A percentile compares a stretch with the other conserved stretches of the same genome.
phyloP scores from a whole-genome alignment of 2,797 vertebrate genomes.

The Schizopygopsis malacanthus region DNA sequence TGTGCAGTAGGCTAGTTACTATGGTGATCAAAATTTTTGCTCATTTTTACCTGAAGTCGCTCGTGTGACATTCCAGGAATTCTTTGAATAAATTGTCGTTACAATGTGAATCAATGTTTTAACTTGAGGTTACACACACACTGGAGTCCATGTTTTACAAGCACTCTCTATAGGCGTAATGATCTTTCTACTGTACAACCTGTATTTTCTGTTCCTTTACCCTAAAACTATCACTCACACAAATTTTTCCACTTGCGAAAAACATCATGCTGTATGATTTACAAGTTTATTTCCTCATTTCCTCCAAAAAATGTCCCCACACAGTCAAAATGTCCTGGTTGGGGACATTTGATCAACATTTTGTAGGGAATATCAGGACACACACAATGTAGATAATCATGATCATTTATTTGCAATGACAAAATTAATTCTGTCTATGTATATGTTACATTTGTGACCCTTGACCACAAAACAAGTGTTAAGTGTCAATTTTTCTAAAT shows the following conservation, averaged over 20 bases:
- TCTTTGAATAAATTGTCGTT: background rate
- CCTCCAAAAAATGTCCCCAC: background rate
- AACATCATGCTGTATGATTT: background rate
- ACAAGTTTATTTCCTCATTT: background rate
- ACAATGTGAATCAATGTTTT: background rate
- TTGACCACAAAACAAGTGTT: too few relatives aligned
- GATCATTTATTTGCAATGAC: background rate
- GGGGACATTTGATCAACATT: background rate
- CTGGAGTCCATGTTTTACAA: background rate
- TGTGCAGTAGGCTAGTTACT: conserved; percentile 2
- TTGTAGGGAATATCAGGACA: background rate
- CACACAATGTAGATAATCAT: background rate
- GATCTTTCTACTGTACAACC: background rate
- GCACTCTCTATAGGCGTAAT: background rate
- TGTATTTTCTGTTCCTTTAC: background rate
- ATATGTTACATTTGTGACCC: background rate
- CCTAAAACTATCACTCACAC: background rate
- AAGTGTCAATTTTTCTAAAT: too few relatives aligned
- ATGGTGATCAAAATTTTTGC: background rate
- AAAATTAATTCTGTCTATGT: background rate
- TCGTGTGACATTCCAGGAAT: background rate
- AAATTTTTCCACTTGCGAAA: background rate
- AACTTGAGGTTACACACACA: background rate
- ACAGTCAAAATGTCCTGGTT: background rate
- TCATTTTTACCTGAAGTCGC: background rate